Base-by-base conservation (phyloP, 30 jellyfish, hydroid and myxozoan species). In the Hydractinia echinata region DNA sequence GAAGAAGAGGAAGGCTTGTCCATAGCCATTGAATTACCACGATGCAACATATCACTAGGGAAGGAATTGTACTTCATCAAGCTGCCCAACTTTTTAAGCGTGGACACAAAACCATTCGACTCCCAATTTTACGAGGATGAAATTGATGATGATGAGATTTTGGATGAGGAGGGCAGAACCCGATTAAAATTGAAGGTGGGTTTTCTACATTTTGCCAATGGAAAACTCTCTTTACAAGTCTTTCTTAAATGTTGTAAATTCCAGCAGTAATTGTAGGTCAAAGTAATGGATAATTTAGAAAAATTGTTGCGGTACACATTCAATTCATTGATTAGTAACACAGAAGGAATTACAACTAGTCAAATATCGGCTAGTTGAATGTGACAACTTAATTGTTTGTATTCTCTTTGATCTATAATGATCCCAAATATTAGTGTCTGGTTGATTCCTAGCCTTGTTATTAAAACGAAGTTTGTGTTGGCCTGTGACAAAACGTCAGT, bases 101-200 rank as follows among this genome's bases (percentile, higher is more conserved):
- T 94, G 77, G 99, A 94, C 52, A 85, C 96, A 81, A 88, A 88
- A 61, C 99, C 96, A 76, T 94, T 94, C 74, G 99, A 94, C 67
- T 54, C 96, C 48, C 86, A 85, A 19, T 87, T 55, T 64, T 94
- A 82, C 56, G 96, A 94, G 74, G 99, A 85, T 80, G 97, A 88
- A 82, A 76, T 83, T 21, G 96, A 87, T 79, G 97, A 94, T 54
- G 99, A 94, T 71, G 96, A 88, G 55, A 79, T 87, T 19, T 61
- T 83, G 83, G 99, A 94, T 82, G 96, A 87, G 51, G 99, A 94
- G 72, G 99, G 99, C 19, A 84, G 99, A n/a, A 86, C 95, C 44
- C 66, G 99, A 73, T 74, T 87, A 39, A 94, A 94, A 68, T 70
- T 94, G 85, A 94, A 89, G 95, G 97, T 91, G 18, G 6, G 86